Conservation (phyloP, 2,888 invertebrate species). For the Mycalesis mineus region DNA sequence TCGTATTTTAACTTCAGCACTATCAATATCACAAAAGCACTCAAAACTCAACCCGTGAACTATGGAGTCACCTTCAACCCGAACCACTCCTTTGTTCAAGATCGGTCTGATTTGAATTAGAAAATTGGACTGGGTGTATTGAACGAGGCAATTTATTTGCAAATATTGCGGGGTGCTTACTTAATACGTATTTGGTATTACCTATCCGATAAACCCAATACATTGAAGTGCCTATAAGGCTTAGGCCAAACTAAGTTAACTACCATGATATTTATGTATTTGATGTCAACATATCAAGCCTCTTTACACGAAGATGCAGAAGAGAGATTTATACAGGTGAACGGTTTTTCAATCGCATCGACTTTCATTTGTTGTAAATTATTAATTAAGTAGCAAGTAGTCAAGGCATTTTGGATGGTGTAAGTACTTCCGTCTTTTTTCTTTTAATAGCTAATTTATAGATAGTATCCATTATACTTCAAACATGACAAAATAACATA, state of each 20-base stretch:
- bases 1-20: background rate
- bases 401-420: too few species aligned
- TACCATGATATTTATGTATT: background rate
- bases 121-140: slow-evolving; percentile 10
- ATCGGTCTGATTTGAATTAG: slow-evolving; percentile 14
- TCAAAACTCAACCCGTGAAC: slow-evolving; percentile 3
- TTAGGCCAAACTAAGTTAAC: background rate
- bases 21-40: slow-evolving; percentile 7
- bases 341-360: too few species aligned
- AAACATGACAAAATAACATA: too few species aligned
- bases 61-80: slow-evolving; percentile 11
- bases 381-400: too few species aligned
- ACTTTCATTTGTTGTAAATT: too few species aligned
- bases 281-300: too few species aligned
- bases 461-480: too few species aligned
- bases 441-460: too few species aligned
- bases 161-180: slow-evolving; percentile 43
- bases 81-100: slow-evolving; percentile 14
- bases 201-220: background rate
- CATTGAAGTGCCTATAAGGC: background rate
- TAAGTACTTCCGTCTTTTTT: too few species aligned
- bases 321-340: too few species aligned
- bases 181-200: slow-evolving; percentile 2
- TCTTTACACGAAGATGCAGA: too few species aligned
- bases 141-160: slow-evolving; percentile 55